Base-by-base conservation (phyloP, 2,888 invertebrate species). In the Nymphalis c-album region DNA sequence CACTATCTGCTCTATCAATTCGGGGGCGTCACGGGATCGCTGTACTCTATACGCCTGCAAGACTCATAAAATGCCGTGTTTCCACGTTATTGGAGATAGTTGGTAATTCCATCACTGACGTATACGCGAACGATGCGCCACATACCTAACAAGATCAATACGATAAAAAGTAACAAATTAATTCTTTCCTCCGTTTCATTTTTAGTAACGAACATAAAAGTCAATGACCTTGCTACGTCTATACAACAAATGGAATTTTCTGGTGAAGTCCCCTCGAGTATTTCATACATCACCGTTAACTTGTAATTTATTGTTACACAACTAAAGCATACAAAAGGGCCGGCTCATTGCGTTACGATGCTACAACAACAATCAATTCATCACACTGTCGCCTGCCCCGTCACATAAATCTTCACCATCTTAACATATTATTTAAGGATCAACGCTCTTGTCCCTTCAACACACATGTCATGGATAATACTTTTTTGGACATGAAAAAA, bases 371-470 rank as follows among this genome's bases (percentile, higher is more conserved):
- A 35, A 60, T 53, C 67, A 53, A 63, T 63, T 60, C 63, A 63
- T 67, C 67, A 55, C 63, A 13, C 62, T 46, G 60, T 51, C 63
- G 48, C 40, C 60, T 31, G 5, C 26, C 50, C 48, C 26, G 67
- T 63, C 62, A 46, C 63, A 68, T 68, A 68, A 64, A 68, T 68
- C 63, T 63, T 47, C 47, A 55, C 5, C 63, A 20, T 63, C 68
- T 63, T 53, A 67, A 67, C 67, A 68, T 60, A 55, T 62, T 62
- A 67, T 63, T 63, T 63, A 45, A 47, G 60, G 60, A 67, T 59
- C 40, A 48, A 57, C 47, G 31, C 53, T n/a, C 18, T 26, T 31
- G 40, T 47, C 47, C 20, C 45, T 47, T n/a, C 26, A 31, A 26
- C 22, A 8, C n/a, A 31, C 13, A 48, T 40, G 35, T 13, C 35